These are phyloP conservation scores for Anas platyrhynchos DNA, from an alignment of 2,113 vertebrate genomes.

Conservation along the genomic window DNA sequence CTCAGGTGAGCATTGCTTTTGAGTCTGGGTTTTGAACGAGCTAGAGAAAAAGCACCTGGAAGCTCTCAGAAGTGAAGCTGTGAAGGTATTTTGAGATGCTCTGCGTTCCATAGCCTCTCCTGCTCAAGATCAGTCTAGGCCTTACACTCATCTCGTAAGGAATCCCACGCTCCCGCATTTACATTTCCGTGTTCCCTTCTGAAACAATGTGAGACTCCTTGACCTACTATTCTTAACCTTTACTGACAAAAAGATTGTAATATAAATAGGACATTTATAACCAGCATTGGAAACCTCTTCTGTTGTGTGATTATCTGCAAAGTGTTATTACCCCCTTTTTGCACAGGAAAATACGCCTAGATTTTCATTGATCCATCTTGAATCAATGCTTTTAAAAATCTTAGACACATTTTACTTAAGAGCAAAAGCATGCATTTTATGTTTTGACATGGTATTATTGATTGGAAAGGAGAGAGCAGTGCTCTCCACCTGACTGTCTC, in stretches of 20 bases:
- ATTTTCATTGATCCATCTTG: conserved; percentile 90
- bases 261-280: conserved; percentile 75
- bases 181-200: background rate
- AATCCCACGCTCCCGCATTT: background rate
- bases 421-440: conserved; percentile 98
- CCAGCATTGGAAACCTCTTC: conserved; percentile 65
- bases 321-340: conserved; percentile 91
- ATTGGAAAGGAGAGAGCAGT: conserved; percentile 77
- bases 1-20: background rate
- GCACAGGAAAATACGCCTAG: conserved; percentile 85
- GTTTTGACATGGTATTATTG: conserved; percentile 97
- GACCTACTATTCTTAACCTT: conserved; percentile 76
- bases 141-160: background rate
- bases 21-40: background rate
- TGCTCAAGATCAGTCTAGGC: background rate
- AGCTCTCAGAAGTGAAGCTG: background rate
- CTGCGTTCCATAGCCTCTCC: background rate
- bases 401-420: conserved; percentile 97
- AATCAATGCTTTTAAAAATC: conserved; percentile 99
- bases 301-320: conserved; percentile 84
- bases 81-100: background rate
- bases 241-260: conserved; percentile 64
- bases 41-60: background rate
- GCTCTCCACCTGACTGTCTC: conserved; percentile 75
- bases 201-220: conserved; percentile 62